Evolutionary conservation across 2,113 vertebrate genomes (phyloP).

Genomic region (Cairina moschata): DNA sequence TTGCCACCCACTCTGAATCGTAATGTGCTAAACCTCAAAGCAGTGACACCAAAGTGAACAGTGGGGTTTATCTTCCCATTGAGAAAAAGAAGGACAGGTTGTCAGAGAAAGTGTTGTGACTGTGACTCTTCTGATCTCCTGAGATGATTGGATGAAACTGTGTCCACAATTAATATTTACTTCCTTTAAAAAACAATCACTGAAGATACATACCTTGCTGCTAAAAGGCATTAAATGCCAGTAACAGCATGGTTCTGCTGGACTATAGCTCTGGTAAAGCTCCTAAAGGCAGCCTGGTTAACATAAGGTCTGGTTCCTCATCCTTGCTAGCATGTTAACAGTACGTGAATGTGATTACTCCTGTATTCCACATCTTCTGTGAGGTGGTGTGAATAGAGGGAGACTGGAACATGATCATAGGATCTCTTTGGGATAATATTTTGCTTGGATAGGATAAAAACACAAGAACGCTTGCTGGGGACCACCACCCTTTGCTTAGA

Average conservation of each 20-base stretch:
- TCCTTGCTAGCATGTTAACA: neutral
- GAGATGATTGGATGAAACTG: neutral
- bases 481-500: neutral
- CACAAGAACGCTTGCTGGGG: neutral
- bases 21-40: neutral
- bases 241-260: neutral
- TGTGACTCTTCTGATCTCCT: neutral
- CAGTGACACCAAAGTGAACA: accelerated
- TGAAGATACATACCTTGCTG: neutral
- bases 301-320: neutral
- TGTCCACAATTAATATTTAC: neutral
- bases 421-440: neutral
- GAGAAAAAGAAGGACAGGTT: neutral
- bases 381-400: neutral
- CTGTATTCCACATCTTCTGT: neutral
- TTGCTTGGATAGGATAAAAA: neutral
- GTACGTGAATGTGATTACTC: neutral
- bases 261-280: neutral
- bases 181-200: neutral
- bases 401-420: neutral
- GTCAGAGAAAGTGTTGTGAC: neutral
- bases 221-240: neutral
- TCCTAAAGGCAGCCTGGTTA: neutral
- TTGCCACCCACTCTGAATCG: neutral
- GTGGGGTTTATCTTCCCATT: neutral